Evolutionary conservation across 1,140 invertebrate genomes (phyloP).

Genomic region (Eciton burchellii): DNA sequence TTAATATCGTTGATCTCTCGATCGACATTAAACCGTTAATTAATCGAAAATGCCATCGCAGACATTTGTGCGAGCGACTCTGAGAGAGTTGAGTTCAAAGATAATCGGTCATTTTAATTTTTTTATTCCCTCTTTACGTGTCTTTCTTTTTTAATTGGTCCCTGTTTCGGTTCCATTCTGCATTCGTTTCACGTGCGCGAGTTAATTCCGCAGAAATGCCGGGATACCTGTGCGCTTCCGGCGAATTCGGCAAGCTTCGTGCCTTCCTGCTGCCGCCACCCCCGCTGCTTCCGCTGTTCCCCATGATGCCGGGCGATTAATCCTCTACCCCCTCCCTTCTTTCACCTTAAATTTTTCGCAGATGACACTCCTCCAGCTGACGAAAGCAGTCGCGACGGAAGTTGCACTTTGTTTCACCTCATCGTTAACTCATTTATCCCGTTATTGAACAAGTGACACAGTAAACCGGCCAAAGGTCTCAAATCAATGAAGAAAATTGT

Average conservation of each 20-base stretch:
- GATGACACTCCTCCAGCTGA: constrained; percentile 11
- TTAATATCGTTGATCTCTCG: no score
- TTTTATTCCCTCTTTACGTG: not conserved
- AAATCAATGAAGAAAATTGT: not conserved
- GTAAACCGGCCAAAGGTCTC: no score
- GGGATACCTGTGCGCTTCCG: constrained; percentile 87
- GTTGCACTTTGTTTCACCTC: constrained; percentile 7
- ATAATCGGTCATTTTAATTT: not conserved
- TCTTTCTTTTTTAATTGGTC: not conserved
- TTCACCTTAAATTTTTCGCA: constrained; percentile 13
- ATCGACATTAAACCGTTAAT: no score
- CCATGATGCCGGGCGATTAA: constrained; percentile 83
- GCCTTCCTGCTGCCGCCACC: constrained; percentile 84
- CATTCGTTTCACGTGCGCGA: not conserved
- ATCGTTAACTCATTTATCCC: not conserved
- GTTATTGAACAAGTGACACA: not conserved
- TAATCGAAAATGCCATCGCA: no score
- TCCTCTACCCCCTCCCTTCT: no score
- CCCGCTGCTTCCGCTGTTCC: constrained; percentile 85
- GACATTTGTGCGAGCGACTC: no score
- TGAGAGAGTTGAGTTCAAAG: not conserved
- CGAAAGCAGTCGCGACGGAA: not conserved
- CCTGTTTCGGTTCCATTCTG: not conserved
- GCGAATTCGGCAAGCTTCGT: constrained; percentile 89
- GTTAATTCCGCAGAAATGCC: constrained; percentile 22